Conservation (phyloP, 2,888 invertebrate species). For the Zaprionus obscuricornis region DNA sequence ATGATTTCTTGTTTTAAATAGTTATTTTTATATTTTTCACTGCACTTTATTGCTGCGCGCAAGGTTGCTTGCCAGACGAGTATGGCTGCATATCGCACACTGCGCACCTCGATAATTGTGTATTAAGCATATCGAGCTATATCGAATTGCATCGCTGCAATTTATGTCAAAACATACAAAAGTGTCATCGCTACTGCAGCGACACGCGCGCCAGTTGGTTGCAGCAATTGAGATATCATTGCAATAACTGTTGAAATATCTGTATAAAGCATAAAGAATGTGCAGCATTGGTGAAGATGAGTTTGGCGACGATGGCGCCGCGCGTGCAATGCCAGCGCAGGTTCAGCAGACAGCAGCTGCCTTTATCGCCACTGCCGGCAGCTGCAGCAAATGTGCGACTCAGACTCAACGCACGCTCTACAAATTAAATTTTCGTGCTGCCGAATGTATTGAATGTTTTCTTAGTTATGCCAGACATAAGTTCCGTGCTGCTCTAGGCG, state of each 20-base stretch:
- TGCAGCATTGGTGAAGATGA: constrained; percentile 83
- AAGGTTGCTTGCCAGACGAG: constrained; percentile 58
- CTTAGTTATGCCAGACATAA: constrained; percentile 89
- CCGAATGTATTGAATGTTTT: constrained; percentile 91
- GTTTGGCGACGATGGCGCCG: constrained; percentile 81
- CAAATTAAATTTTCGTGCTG: constrained; percentile 86
- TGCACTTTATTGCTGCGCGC: constrained; percentile 60
- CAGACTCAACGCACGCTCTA: constrained; percentile 83
- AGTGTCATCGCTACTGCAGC: neutral
- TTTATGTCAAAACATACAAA: too few species aligned
- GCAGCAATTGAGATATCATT: too few species aligned
- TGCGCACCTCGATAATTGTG: constrained; percentile 29
- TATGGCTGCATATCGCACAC: constrained; percentile 49
- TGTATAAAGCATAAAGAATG: constrained; percentile 75
- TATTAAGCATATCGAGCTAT: constrained; percentile 9
- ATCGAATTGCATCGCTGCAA: constrained; percentile 14
- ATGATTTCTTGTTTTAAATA: constrained; percentile 48
- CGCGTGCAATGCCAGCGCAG: constrained; percentile 78
- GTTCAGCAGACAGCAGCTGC: constrained; percentile 15
- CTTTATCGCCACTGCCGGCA: constrained; percentile 41
- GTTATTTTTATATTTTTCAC: constrained; percentile 68
- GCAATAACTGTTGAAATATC: constrained; percentile 24
- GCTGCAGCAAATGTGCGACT: constrained; percentile 88
- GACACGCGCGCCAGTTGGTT: constrained; percentile 30
- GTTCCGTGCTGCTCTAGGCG: constrained; percentile 94